These are phyloP conservation scores for Liopterus haemorrhoidalis DNA, from an alignment of 2,888 invertebrate species.

Conservation along the genomic window DNA sequence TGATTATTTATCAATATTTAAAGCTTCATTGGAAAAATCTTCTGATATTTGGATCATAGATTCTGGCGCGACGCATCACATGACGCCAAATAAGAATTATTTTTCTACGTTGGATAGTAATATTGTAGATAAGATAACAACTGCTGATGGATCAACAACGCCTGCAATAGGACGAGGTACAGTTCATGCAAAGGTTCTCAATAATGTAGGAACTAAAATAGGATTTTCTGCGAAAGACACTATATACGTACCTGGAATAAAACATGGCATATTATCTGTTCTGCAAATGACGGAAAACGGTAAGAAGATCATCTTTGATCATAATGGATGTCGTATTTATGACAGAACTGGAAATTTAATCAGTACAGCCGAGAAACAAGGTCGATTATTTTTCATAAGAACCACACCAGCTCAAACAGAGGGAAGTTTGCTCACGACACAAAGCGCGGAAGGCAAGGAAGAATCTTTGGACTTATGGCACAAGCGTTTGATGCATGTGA, in stretches of 20 bases:
- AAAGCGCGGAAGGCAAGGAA: no score
- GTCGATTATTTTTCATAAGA: neutral
- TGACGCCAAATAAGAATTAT: slow-evolving; percentile 9
- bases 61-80: slow-evolving; percentile 13
- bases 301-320: slow-evolving; percentile 6
- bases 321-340: neutral
- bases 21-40: no score
- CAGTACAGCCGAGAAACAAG: neutral
- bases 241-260: neutral
- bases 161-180: slow-evolving; percentile 3
- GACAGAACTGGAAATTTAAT: neutral
- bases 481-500: no score
- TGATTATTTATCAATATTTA: no score
- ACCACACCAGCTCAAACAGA: no score
- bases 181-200: neutral
- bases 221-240: slow-evolving; percentile 8
- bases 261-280: slow-evolving; percentile 2
- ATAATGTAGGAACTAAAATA: neutral
- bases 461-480: no score
- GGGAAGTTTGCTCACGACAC: no score
- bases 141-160: neutral
- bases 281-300: neutral
- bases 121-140: neutral
- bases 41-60: slow-evolving; percentile 8
- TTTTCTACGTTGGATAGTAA: slow-evolving; percentile 3